These are phyloP conservation scores for Myrmecophaga tridactyla DNA, from an alignment of 2,113 vertebrate species.

Conservation along the genomic window DNA sequence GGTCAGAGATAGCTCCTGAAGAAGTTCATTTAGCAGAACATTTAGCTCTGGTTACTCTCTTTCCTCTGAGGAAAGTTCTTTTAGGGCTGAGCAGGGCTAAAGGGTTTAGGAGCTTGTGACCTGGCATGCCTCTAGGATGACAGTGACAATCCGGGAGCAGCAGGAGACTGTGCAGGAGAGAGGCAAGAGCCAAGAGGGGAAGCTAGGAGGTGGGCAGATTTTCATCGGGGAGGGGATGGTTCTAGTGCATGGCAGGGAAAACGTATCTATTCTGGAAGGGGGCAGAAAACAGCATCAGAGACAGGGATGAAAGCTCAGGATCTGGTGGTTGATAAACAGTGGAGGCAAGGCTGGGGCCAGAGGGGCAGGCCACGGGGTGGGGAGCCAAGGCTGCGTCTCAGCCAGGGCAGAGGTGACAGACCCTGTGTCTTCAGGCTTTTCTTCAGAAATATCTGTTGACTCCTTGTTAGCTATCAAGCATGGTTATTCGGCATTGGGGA, in stretches of 20 bases:
- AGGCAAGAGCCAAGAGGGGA: not conserved
- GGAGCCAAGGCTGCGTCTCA: not conserved
- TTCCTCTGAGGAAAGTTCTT: not conserved
- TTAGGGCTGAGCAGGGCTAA: not conserved
- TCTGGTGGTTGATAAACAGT: not conserved
- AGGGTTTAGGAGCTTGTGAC: too few relatives aligned
- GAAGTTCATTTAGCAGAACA: too few relatives aligned
- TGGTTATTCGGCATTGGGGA: not conserved
- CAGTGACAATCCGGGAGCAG: not conserved
- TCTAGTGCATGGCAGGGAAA: too few relatives aligned
- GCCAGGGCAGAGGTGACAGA: not conserved
- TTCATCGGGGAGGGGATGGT: too few relatives aligned
- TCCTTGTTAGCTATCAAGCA: not conserved
- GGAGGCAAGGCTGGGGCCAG: too few relatives aligned
- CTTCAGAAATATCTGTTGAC: not conserved
- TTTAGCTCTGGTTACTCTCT: not conserved
- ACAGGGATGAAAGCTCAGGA: not conserved
- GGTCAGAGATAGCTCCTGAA: not conserved
- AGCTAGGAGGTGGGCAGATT: not conserved
- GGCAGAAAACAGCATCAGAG: too few relatives aligned
- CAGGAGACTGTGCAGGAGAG: not conserved
- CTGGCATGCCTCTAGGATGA: not conserved
- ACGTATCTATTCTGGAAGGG: too few relatives aligned
- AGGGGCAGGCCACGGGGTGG: not conserved
- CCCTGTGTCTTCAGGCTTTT: not conserved